Evolutionary conservation across 2,888 invertebrate genomes (phyloP), one percentile per base, ranked within the genome.

Genomic region (Idaea dimidiata): DNA sequence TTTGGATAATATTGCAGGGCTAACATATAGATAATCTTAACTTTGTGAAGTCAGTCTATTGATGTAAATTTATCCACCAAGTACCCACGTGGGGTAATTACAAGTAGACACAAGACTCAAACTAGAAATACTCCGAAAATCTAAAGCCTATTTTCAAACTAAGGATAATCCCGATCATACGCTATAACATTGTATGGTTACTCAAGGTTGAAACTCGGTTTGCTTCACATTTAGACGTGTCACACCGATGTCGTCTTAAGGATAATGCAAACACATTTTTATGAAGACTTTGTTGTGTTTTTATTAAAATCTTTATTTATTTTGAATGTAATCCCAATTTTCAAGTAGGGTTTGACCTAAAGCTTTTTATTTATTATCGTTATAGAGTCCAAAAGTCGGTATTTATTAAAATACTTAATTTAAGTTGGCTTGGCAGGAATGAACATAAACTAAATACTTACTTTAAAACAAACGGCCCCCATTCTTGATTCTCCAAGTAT

Each of bases 101-200:
- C 24, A 24, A 24, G 24, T 24, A 24, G 3, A 24, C 5, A 5
- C 1, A 24, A 24, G 24, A 5, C 3, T 24, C 24, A 24, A 24
- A 24, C 24, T 24, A 24, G 8, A 43, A 43, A 14, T 43, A 0
- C 10, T 10, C 14, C 6, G 10, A 43, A 43, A 43, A 1, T 43
- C 43, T 10, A 14, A 8, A 43, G 43, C 14, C 43, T 43, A 10
- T 78, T 79, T 79, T 81, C 82, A 82, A 83, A 82, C 81, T 77
- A 58, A 57, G 73, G 78, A 82, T 83, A 78, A 84, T 82, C 80
- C 82, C 75, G 78, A 80, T 81, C 79, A 78, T 72, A 76, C 74
- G 69, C 75, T 72, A 72, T 70, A 72, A 72, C 62, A 61, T 70
- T 68, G 66, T 64, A 71, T 66, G 68, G 64, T 72, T 72, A 75